phyloP scores from a whole-genome alignment of 2,888 invertebrate genomes.

The Zaprionus obscuricornis region DNA sequence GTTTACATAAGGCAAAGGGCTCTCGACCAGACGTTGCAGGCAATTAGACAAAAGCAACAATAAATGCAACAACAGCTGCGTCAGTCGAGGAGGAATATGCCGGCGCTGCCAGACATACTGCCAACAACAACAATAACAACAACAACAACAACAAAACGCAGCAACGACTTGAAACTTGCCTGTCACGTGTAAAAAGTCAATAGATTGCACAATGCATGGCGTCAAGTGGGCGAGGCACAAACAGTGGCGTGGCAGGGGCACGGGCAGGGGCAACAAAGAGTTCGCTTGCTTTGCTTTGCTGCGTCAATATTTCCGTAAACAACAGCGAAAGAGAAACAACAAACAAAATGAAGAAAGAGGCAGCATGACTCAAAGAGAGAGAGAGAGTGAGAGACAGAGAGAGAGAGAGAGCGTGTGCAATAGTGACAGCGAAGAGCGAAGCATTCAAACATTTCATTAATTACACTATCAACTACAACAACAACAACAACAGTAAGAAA shows the following conservation, averaged over 20 bases:
- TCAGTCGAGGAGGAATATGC: too few relatives aligned
- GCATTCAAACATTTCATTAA: conserved; percentile 55
- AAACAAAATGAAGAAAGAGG: neutral
- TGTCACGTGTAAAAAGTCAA: conserved; percentile 77
- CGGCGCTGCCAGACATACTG: too few relatives aligned
- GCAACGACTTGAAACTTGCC: conserved; percentile 50
- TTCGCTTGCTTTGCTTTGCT: conserved; percentile 64
- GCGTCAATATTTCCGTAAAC: conserved; percentile 69
- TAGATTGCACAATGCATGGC: conserved; percentile 71
- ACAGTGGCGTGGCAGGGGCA: neutral
- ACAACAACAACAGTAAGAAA: conserved; percentile 25
- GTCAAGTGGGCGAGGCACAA: conserved; percentile 49
- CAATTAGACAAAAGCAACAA: conserved; percentile 23
- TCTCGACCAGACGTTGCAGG: conserved; percentile 8
- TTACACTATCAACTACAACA: conserved; percentile 28
- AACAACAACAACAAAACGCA: conserved; percentile 8
- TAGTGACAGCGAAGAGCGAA: conserved; percentile 8
- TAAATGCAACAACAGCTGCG: neutral
- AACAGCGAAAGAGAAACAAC: conserved; percentile 18
- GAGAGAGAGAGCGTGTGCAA: neutral
- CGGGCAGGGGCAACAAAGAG: conserved; percentile 57
- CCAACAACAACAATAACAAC: conserved; percentile 27
- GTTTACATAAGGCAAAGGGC: conserved; percentile 41
- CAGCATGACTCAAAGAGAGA: neutral
- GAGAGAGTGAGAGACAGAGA: conserved; percentile 1